phyloP scores from a whole-genome alignment of 2,888 invertebrate species.

The Lycaena phlaeas region DNA sequence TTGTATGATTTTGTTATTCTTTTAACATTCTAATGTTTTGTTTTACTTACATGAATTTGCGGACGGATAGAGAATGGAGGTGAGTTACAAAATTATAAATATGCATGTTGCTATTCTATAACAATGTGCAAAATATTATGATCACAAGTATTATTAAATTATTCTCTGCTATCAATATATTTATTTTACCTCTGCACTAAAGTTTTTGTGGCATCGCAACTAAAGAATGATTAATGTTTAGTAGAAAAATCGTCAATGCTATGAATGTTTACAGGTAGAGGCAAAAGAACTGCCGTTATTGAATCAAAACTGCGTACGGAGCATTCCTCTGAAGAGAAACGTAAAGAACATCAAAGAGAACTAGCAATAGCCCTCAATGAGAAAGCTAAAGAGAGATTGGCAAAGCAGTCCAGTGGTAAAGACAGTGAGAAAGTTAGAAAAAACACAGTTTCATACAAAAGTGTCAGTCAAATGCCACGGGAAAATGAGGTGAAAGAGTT shows the following conservation, averaged over 20 bases:
- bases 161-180: no score
- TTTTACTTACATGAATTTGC: conserved; percentile 63
- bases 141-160: not conserved
- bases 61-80: conserved; percentile 63
- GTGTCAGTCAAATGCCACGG: conserved; percentile 91
- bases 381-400: conserved; percentile 92
- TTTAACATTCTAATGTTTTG: conserved; percentile 30
- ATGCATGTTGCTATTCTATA: conserved; percentile 9
- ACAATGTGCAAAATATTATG: not conserved
- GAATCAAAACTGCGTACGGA: conserved; percentile 95
- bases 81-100: conserved; percentile 36
- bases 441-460: conserved; percentile 96
- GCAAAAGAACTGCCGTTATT: conserved; percentile 91
- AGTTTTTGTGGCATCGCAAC: no score
- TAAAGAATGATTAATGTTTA: no score
- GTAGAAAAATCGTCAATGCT: no score
- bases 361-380: conserved; percentile 92
- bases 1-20: conserved; percentile 10
- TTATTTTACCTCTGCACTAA: no score
- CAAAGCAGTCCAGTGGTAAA: conserved; percentile 88
- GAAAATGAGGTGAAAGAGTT: conserved; percentile 94
- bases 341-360: conserved; percentile 97
- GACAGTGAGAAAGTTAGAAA: conserved; percentile 92
- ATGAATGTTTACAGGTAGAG: conserved; percentile 71
- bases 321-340: conserved; percentile 96